These are phyloP conservation scores for Buphagus erythrorhynchus DNA, from an alignment of 2,797 vertebrate species.

Conservation along the genomic window DNA sequence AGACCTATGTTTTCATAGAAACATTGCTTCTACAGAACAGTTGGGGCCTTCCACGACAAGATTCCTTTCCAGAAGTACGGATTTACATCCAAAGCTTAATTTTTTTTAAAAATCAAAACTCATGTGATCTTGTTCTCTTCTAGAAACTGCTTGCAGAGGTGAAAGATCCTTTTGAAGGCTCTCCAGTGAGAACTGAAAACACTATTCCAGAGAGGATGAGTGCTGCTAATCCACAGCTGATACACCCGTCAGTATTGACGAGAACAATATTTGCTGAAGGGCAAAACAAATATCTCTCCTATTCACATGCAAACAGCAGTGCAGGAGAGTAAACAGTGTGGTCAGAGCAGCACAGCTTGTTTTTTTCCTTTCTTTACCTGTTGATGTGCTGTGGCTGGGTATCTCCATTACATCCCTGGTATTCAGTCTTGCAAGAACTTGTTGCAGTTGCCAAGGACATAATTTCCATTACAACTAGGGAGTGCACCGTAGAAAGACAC, in stretches of 20 bases:
- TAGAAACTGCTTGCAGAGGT: conserved; percentile 1
- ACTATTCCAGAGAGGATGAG: not conserved
- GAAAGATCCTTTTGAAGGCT: conserved; percentile 27
- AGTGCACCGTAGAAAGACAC: not conserved
- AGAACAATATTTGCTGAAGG: conserved; percentile 7
- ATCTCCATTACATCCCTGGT: not conserved
- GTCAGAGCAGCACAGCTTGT: not conserved
- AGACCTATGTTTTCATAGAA: not conserved
- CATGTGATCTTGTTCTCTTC: not conserved
- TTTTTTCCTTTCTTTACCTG: not conserved
- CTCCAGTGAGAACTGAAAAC: conserved; percentile 27
- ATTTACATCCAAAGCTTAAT: not conserved
- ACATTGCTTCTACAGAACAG: not conserved
- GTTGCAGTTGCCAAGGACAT: not conserved
- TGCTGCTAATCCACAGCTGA: conserved; percentile 21
- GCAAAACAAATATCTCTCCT: not conserved
- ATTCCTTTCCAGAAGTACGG: not conserved
- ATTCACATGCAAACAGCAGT: conserved; percentile 7
- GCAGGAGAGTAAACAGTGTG: not conserved
- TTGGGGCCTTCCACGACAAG: rapidly evolving
- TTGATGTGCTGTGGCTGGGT: not conserved
- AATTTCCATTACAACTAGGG: not conserved
- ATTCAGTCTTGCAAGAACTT: not conserved
- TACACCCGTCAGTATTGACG: not conserved
- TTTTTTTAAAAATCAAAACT: not conserved